Base-by-base conservation (phyloP, 2,797 vertebrate species). In the Sternarchorhynchus goeldii region DNA sequence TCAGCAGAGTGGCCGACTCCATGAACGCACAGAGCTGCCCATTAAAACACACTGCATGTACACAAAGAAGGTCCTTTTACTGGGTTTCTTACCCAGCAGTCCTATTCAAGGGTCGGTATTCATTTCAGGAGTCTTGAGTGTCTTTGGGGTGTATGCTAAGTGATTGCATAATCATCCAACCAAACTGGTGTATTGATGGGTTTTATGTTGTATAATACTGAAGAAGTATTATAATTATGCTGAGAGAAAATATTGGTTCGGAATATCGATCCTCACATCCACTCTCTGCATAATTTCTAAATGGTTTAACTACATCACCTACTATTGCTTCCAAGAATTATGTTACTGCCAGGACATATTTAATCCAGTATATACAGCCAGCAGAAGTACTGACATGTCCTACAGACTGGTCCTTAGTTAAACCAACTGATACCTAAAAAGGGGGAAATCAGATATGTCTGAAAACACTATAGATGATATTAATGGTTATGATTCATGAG, bases 1-100 rank as follows among this genome's bases (percentile, higher is more conserved):
- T 79, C 76, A 84, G 74, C 79, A 67, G 29, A 56, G n/a, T 55
- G 10, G 21, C 66, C 71, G n/a, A 74, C 39, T 69, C 73, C 57
- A 59, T 29, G 10, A 20, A 65, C 34, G 64, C 20, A 20, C 60
- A 4, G 31, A 17, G 65, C 57, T 32, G 55, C 39, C 29, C 10
- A 10, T 68, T 17, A 58, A 34, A 20, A 75, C 78, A 70, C 41
- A 39, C 59, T 29, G 25, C 29, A 34, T 53, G 39, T 73, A 56
- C 65, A 78, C 6, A 75, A 25, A 34, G 41, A 57, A 64, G 41
- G 31, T 10, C 12, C 10, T 12, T 50, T 50, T 12, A 50, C 45
- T 12, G 45, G 45, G 10, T 12, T 50, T 50, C 10, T 3, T 50
- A 50, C 10, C 10, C 45, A 50, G 45, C 12, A 50, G 10, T 50